Conservation (phyloP, 2,888 invertebrate species). For the Athripsodes cinereus region DNA sequence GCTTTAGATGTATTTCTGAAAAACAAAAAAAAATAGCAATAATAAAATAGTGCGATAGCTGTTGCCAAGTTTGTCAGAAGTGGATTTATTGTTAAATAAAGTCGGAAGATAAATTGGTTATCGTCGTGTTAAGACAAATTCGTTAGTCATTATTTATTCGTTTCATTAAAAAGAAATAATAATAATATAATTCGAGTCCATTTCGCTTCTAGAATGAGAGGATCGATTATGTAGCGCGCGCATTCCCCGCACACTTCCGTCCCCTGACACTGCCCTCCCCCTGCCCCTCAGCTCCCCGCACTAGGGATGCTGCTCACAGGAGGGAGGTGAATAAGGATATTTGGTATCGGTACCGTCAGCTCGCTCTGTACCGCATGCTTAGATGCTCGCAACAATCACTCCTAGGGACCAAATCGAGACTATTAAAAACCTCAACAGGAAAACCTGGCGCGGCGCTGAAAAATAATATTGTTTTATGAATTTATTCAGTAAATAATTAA, state of each 20-base stretch:
- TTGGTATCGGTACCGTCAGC: constrained; percentile 12
- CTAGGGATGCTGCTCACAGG: neutral
- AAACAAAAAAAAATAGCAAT: no score
- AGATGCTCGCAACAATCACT: constrained; percentile 8
- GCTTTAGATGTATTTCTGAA: no score
- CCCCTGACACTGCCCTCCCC: neutral
- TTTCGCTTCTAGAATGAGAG: constrained; percentile 8
- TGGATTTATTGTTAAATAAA: no score
- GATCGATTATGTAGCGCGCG: constrained; percentile 12
- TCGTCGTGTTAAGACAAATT: no score
- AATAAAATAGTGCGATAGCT: no score
- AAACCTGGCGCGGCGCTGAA: neutral
- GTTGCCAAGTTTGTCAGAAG: no score
- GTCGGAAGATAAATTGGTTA: no score
- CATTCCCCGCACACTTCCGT: neutral
- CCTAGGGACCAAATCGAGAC: neutral
- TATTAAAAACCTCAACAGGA: neutral
- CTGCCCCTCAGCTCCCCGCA: neutral
- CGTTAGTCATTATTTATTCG: no score
- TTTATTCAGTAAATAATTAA: no score
- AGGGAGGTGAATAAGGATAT: neutral
- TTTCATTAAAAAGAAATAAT: no score
- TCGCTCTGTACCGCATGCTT: constrained; percentile 17
- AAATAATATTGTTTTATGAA: no score
- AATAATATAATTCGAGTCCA: neutral